phyloP scores from a whole-genome alignment of 2,113 vertebrate species.

The Lepus americanus region DNA sequence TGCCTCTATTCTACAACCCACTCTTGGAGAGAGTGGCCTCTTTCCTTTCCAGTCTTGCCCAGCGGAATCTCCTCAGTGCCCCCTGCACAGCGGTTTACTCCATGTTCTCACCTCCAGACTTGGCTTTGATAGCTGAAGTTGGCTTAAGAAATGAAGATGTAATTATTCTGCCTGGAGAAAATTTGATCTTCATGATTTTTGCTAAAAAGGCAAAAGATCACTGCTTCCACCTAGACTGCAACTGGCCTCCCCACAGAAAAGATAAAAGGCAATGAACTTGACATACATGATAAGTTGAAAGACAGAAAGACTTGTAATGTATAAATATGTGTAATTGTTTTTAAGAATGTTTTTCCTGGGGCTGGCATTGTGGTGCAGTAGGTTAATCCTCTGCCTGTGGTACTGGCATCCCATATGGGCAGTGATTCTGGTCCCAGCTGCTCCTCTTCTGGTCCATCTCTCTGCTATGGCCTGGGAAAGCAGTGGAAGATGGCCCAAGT shows the following conservation, averaged over 20 bases:
- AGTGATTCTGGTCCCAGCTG: too few relatives aligned
- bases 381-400: too few relatives aligned
- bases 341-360: too few relatives aligned
- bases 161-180: slow-evolving; percentile 43
- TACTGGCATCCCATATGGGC: too few relatives aligned
- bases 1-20: not conserved
- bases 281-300: not conserved
- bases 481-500: too few relatives aligned
- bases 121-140: not conserved
- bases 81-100: not conserved
- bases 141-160: slow-evolving; percentile 14
- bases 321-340: not conserved
- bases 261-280: not conserved
- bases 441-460: too few relatives aligned
- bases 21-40: not conserved
- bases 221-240: not conserved
- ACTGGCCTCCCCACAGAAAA: not conserved
- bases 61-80: not conserved
- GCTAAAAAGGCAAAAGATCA: not conserved
- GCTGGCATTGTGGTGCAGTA: too few relatives aligned
- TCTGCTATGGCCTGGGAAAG: too few relatives aligned
- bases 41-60: not conserved
- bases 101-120: not conserved
- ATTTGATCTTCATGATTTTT: not conserved
- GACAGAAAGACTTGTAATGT: not conserved